Evolutionary conservation across 2,797 vertebrate genomes (phyloP), one percentile per base, ranked within the genome.

Genomic region (Girardinus metallicus): DNA sequence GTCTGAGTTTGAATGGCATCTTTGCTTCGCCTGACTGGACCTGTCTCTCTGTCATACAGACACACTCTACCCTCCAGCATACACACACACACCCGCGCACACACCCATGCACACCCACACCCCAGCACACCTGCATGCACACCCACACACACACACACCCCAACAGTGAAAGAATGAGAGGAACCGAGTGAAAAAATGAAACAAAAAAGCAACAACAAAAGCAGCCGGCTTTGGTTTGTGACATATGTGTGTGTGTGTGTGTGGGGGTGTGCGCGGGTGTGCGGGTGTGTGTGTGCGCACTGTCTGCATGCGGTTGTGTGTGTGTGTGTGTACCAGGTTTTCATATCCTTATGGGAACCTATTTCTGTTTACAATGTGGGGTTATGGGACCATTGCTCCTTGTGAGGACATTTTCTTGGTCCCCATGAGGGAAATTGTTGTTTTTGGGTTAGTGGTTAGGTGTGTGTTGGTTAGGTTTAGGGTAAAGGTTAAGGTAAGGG

Each of bases 1-100:
- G 87, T 62, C 85, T 83, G 77, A 79, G 74, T 90, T 87, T 93
- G 94, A 95, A 86, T 94, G 94, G 85, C 91, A 93, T 91, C 79
- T 92, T 86, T 86, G 89, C 86, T 86, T 76, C 53, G 92, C 92
- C 81, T 93, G 93, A 83, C 86, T 94, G 86, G 47, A 77, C 88
- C 85, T 85, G 91, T 92, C 94, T 89, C 75, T 88, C 85, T 70
- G 81, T 85, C 16, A 57, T 39, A 83, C 77, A 90, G 89, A 91
- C 87, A 86, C 78, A 13, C 80, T 77, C 79, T 64, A 82, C 64
- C 90, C 90, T 88, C 78, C 78, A 83, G 87, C 85, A 86, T 34
- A 70, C 55, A 4, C 79, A 21, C 18, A 76, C 62, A 80, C 44
- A 77, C 84, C 83, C 39, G 53, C 21, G 0, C 79, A 15, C 16